Base-by-base conservation (phyloP, 2,888 invertebrate species). In the Gryllus longicercus region DNA sequence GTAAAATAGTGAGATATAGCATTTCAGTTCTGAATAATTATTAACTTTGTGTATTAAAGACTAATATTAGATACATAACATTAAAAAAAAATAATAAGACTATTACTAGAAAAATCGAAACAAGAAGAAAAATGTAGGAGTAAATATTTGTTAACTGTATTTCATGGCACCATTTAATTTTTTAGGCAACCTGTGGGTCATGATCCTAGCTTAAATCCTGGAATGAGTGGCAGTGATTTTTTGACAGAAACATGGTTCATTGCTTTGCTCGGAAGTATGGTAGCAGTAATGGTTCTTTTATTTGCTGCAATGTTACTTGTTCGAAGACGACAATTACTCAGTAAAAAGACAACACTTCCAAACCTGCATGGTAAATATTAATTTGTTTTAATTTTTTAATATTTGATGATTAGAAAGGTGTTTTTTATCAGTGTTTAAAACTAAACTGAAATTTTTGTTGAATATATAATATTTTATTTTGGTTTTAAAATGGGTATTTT, bases 221-320 rank as follows among this genome's bases (percentile, higher is more conserved):
- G 82, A 11, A 51, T 81, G n/a, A 91, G 92, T 83, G 78, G 79
- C 50, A 92, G 93, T 84, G 94, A 94, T 87, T 93, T 94, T 85
- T 91, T 94, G 84, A 93, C 94, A 83, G 94, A 95, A 89, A 94
- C 95, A 79, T 96, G 96, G 96, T 96, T 96, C 89, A 94, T 96
- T 88, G 93, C 94, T 83, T 90, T 95, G 83, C 90, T 96, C 84
- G 95, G 95, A 84, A 94, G 94, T 84, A 93, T 96, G 87, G 91
- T 96, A 83, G 92, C 95, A 85, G 91, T 96, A 81, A 94, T 96
- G 90, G 91, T 95, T 84, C 90, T 95, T 84, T 91, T 95, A 84
- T 93, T 96, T 86, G 93, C 92, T 83, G 93, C 95, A 74, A 94
- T 95, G 89, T 90, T 96, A 85, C 92, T 95, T 85, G 91, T 95